Conservation (phyloP, 2,797 vertebrate species). For the Dallia pectoralis region DNA sequence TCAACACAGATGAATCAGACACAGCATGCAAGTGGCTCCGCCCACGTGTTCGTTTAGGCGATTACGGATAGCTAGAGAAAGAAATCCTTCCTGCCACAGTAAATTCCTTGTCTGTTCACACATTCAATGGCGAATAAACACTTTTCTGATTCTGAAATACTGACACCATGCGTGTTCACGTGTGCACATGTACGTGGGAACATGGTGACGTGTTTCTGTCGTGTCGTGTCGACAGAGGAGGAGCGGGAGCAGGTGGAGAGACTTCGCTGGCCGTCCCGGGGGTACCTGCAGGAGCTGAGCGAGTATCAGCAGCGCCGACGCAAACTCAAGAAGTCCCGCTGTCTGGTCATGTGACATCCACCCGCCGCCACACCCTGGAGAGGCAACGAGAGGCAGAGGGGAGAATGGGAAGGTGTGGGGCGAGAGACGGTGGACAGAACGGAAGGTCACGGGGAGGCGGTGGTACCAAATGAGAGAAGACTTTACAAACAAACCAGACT, state of each 20-base stretch:
- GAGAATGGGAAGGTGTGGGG: not conserved
- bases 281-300: conserved; percentile 93
- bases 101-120: too few relatives aligned
- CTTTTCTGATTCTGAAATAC: too few relatives aligned
- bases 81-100: too few relatives aligned
- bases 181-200: not conserved
- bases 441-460: not conserved
- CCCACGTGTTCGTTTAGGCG: conserved; percentile 1
- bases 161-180: not conserved
- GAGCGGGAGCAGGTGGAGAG: conserved; percentile 91
- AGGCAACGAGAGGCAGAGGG: conserved; percentile 2
- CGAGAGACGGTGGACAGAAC: conserved; percentile 15
- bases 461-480: not conserved
- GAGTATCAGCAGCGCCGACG: conserved; percentile 91
- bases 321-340: conserved; percentile 88
- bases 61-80: too few relatives aligned
- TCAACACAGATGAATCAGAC: conserved; percentile 25
- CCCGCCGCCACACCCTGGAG: conserved; percentile 40
- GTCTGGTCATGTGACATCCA: conserved; percentile 84
- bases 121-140: too few relatives aligned
- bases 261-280: conserved; percentile 89
- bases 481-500: not conserved
- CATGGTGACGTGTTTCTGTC: conserved; percentile 32
- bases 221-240: conserved; percentile 77
- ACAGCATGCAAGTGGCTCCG: not conserved